These are phyloP conservation scores for Smittia aterrima DNA, from an alignment of 2,888 invertebrate species.

Conservation along the genomic window DNA sequence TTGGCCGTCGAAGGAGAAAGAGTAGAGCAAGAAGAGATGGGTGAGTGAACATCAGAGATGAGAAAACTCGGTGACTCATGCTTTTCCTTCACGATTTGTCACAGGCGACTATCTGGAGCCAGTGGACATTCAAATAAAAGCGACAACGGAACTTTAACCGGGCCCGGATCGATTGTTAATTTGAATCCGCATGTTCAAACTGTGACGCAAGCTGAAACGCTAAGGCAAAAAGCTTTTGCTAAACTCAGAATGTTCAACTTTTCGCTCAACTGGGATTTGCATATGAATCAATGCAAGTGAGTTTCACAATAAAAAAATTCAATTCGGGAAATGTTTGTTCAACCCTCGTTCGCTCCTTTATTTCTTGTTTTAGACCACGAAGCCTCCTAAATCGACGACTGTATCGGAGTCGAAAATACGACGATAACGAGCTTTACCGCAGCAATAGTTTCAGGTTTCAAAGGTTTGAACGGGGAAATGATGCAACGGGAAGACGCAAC, in stretches of 20 bases:
- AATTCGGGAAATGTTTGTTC: too few species aligned
- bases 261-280: conserved; percentile 55
- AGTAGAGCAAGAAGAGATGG: conserved; percentile 51
- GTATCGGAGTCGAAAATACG: conserved; percentile 68
- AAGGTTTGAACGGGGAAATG: conserved; percentile 65
- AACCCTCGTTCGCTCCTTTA: too few species aligned
- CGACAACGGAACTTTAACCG: not conserved
- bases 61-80: not conserved
- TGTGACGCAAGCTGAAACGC: conserved; percentile 43
- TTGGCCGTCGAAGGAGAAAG: conserved; percentile 50
- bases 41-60: conserved; percentile 44
- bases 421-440: conserved; percentile 81
- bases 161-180: conserved; percentile 30
- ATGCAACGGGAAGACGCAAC: not conserved
- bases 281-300: conserved; percentile 54
- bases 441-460: conserved; percentile 88
- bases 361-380: conserved; percentile 48
- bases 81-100: not conserved
- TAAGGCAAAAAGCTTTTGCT: conserved; percentile 54
- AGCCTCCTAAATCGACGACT: conserved; percentile 65
- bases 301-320: not conserved
- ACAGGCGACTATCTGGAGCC: conserved; percentile 25
- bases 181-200: not conserved
- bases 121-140: not conserved
- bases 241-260: conserved; percentile 55